phyloP scores from a whole-genome alignment of 2,888 invertebrate species.

The Sinohyriopsis cumingii region DNA sequence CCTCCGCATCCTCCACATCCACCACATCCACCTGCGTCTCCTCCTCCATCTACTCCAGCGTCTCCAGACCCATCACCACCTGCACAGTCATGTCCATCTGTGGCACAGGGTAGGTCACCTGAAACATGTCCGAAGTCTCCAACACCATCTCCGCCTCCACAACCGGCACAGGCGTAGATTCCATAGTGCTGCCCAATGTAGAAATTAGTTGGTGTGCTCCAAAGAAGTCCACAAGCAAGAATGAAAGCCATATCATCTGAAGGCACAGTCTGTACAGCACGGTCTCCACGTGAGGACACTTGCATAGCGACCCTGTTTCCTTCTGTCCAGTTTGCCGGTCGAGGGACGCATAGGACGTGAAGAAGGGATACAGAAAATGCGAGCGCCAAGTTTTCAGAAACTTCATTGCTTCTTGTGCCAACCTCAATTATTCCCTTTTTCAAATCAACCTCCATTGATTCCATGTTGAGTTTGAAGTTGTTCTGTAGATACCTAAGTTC shows the following conservation, averaged over 20 bases:
- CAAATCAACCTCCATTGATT: conserved; percentile 39
- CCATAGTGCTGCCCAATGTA: conserved; percentile 12
- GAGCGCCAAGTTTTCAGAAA: conserved; percentile 72
- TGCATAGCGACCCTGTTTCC: conserved; percentile 1
- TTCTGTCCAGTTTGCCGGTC: conserved; percentile 37
- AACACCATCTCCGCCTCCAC: background rate
- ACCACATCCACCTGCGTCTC: too few relatives aligned
- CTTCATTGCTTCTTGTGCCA: conserved; percentile 37
- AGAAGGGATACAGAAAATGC: conserved; percentile 72
- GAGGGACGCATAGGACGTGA: conserved; percentile 74
- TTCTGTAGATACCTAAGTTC: conserved; percentile 23
- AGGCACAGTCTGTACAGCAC: conserved; percentile 33
- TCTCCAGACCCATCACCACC: conserved; percentile 2
- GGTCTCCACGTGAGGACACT: conserved; percentile 12
- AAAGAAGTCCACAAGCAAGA: conserved; percentile 71
- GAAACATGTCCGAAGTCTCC: background rate
- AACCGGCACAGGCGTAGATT: background rate
- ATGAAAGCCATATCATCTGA: conserved; percentile 64
- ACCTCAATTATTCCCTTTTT: conserved; percentile 44
- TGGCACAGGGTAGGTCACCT: background rate
- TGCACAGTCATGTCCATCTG: conserved; percentile 1
- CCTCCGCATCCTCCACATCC: background rate
- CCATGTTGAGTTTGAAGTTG: conserved; percentile 18
- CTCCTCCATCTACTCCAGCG: background rate
- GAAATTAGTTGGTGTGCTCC: conserved; percentile 60